phyloP scores from a whole-genome alignment of 2,113 vertebrate species.

The Hyperoodon ampullatus region DNA sequence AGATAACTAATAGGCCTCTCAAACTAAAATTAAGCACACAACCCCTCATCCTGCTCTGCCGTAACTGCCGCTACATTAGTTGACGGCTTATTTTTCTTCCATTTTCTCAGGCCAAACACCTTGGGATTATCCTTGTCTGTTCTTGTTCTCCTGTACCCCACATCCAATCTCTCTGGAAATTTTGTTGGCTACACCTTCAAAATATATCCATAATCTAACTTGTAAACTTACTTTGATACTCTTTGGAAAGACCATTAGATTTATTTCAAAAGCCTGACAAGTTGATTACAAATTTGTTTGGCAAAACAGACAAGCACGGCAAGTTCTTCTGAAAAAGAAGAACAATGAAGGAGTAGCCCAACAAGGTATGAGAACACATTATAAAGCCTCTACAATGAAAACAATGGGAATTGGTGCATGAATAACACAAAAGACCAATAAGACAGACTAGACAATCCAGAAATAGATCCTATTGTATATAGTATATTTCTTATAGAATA shows the following conservation, averaged over 20 bases:
- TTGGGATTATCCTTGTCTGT: background rate
- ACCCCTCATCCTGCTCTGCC: background rate
- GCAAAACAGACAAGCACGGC: background rate
- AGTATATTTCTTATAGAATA: background rate
- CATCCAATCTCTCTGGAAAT: background rate
- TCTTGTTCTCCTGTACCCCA: background rate
- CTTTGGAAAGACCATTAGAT: background rate
- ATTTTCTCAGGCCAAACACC: background rate
- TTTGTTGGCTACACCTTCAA: background rate
- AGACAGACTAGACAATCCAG: background rate
- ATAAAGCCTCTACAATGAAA: background rate
- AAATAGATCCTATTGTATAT: background rate
- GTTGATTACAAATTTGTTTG: background rate
- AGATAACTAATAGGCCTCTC: background rate
- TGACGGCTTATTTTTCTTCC: background rate
- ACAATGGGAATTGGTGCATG: background rate
- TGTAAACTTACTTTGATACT: background rate
- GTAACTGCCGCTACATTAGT: background rate
- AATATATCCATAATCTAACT: background rate
- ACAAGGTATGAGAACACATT: background rate
- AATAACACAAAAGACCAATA: background rate
- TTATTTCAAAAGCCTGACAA: conserved; percentile 10
- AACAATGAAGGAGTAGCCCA: background rate
- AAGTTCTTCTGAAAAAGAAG: background rate
- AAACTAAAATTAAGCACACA: background rate